Evolutionary conservation across 2,888 invertebrate species (phyloP).

Genomic region (Dynastes maya): DNA sequence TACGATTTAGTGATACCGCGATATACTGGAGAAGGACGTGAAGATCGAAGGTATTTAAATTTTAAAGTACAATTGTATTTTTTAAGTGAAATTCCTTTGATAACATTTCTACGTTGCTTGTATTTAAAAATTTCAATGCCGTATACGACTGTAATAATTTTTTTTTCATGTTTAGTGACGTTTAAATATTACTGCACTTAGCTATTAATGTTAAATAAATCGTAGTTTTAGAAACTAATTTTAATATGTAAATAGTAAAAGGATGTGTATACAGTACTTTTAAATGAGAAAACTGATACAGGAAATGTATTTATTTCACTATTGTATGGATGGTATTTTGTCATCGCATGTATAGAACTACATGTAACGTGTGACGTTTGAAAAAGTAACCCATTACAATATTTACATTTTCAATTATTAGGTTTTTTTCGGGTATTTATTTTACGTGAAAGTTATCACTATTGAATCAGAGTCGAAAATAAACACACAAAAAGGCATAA

Average conservation of each 20-base stretch:
- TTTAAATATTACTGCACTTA: background rate
- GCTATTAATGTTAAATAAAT: background rate
- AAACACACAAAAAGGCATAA: too few relatives aligned
- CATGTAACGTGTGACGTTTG: background rate
- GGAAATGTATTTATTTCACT: background rate
- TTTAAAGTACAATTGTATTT: conserved; percentile 15
- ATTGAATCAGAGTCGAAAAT: too few relatives aligned
- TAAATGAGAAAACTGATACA: conserved; percentile 4
- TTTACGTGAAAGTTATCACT: too few relatives aligned
- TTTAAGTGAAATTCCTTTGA: conserved; percentile 26
- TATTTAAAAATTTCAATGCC: background rate
- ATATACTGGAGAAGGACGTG: conserved; percentile 6
- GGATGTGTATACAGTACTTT: background rate
- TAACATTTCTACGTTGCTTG: background rate
- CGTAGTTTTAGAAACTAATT: background rate
- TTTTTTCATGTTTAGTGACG: background rate
- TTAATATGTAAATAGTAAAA: conserved; percentile 3
- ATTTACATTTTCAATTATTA: background rate
- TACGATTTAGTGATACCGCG: conserved; percentile 11
- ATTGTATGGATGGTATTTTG: background rate
- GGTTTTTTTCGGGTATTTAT: too few relatives aligned
- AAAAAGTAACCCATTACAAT: background rate
- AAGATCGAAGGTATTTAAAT: conserved; percentile 27
- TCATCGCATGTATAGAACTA: background rate
- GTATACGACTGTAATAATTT: background rate